Evolutionary conservation across 2,113 vertebrate species (phyloP), one percentile per base, ranked within the genome.

Genomic region (Paraplagusia blochii): DNA sequence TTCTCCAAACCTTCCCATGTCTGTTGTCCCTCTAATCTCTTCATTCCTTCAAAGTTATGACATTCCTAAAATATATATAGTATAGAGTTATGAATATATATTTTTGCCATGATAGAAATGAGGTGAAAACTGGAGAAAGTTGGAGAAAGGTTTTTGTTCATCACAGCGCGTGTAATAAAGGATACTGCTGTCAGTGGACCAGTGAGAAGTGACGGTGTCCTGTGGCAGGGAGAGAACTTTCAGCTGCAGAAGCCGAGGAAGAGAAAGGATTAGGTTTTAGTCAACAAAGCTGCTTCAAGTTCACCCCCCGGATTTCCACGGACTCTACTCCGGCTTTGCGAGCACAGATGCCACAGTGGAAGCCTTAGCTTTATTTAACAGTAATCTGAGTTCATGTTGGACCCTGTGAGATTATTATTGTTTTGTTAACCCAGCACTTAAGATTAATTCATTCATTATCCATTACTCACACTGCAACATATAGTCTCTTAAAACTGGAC

Each of bases 201-300:
- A 44, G 38, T 50, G 55, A 43, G 33, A 51, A 57, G 50, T 19
- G 15, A 11, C 18, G 11, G 11, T 57, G 40, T 42, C 36, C 16
- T 15, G 15, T 53, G 54, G 44, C 19, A 49, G 15, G n/a, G n/a
- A 44, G 12, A 12, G 3, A 17, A 38, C 33, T 34, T 34, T 36
- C 7, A 11, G 2, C 58, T 57, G 40, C 22, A 48, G 58, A 63
- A 47, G 51, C 57, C 18, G 40, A 12, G 17, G 51, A 29, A 66
- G 54, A 70, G 49, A 44, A 15, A 22, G 58, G 69, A 72, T 83
- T 78, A 76, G 76, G 19, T 71, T 62, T n/a, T 53, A 33, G 57
- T 63, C 29, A 48, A 33, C 43, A 39, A 64, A 58, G 59, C 44
- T 55, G 53, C 61, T 53, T 72, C 44, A 16, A 53, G 49, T 72